A percentile compares a stretch with the other conserved stretches of the same genome.
Evolutionary conservation across 30 jellyfish, hydroid and myxozoan genomes (phyloP).

Genomic region (Pelagia noctiluca): DNA sequence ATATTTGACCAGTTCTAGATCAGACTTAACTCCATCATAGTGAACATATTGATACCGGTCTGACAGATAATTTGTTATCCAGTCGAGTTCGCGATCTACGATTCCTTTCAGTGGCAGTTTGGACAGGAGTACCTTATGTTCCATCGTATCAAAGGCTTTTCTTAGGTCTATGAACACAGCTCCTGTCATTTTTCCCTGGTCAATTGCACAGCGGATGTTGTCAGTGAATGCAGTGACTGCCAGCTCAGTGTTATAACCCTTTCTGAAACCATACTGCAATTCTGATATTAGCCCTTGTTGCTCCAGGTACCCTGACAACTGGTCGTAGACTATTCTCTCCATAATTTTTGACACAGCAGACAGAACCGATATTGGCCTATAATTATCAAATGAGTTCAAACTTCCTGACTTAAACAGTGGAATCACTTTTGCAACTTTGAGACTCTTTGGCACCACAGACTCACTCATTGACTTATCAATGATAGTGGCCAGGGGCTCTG

Average conservation of each 20-base stretch:
- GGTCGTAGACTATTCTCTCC: conserved; percentile 39
- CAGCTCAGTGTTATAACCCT: conserved; percentile 26
- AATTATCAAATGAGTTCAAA: conserved; percentile 43
- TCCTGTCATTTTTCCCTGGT: conserved; percentile 5
- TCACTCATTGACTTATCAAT: too few species aligned
- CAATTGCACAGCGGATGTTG: conserved; percentile 6
- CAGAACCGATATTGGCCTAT: conserved; percentile 70
- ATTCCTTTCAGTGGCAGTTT: background rate
- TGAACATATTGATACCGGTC: too few species aligned
- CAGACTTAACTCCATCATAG: too few species aligned
- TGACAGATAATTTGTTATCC: too few species aligned
- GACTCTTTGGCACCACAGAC: too few species aligned
- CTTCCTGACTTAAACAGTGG: conserved; percentile 64
- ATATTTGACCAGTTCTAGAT: too few species aligned
- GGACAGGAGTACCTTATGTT: background rate
- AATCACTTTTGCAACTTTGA: too few species aligned
- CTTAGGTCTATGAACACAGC: background rate
- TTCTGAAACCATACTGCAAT: conserved; percentile 55
- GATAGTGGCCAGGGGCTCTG: too few species aligned
- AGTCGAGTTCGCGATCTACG: too few species aligned
- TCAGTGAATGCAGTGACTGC: conserved; percentile 25
- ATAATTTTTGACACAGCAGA: conserved; percentile 56
- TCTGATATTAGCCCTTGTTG: conserved; percentile 5
- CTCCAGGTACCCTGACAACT: conserved; percentile 36
- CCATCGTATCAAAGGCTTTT: conserved; percentile 2